Evolutionary conservation across 64 coral and sea anemone species (phyloP), one percentile per base, ranked within the genome.

Genomic region (Pocillopora damicornis): DNA sequence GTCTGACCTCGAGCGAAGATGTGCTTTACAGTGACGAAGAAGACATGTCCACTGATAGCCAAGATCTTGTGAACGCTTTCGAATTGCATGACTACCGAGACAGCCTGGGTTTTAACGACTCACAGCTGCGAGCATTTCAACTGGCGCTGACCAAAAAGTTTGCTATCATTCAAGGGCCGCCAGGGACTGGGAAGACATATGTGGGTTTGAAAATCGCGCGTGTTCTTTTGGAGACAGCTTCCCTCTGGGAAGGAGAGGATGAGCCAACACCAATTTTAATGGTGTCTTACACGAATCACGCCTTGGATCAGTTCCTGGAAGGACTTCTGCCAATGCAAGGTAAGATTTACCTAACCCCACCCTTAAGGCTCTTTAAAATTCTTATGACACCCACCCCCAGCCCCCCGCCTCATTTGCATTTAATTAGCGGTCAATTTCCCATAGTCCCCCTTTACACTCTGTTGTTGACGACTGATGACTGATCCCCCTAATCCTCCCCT

Each of bases 141-240:
- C 20, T 76, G 20, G 95, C 95, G 13, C 81, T 98, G 59, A 88
- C 89, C 5, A 91, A 91, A 73, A 81, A 88, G 80, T 91, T 98
- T 63, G 87, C 95, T 1, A 75, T 98, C 20, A 98, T 98, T 63
- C 95, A 98, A 73, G 95, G 95, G 14, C 95, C 95, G 1, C 95
- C 95, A 22, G 95, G 95, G 1, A 98, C 95, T 58, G 95, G 95
- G 23, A 98, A 98, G 79, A 98, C 95, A 1, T 94, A 94, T 35
- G 89, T 98, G 23, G 95, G 95, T 16, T 87, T 87, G 5, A 98
- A 98, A 64, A 94, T 98, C 59, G 92, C 86, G 2, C 89, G 74
- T 59, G 86, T 77, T 64, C 89, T 94, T 58, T 87, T 91, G 38
- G 36, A 86, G 61, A 98, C 91, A 82, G 76, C 66, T 51, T 37